phyloP scores from a whole-genome alignment of 2,888 invertebrate species.

The Drosophila differens region DNA sequence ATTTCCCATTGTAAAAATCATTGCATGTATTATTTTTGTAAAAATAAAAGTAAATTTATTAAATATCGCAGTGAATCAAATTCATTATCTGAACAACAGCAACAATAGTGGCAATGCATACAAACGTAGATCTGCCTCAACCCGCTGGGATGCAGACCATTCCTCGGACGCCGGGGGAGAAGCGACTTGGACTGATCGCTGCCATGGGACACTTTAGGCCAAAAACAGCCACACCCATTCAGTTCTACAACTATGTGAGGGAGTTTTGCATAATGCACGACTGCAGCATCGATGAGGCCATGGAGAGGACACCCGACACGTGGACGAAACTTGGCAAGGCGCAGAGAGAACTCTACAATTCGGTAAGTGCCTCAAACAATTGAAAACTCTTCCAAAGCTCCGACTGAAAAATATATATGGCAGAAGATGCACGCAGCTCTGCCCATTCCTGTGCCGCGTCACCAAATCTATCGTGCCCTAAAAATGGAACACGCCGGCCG shows the following conservation, averaged over 20 bases:
- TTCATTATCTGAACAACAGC: neutral
- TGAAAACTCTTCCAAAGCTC: neutral
- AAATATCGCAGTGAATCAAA: neutral
- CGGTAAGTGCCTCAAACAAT: constrained; percentile 39
- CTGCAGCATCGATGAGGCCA: constrained; percentile 70
- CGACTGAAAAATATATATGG: neutral
- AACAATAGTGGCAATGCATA: neutral
- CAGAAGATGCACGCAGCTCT: constrained; percentile 62
- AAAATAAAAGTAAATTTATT: constrained; percentile 1
- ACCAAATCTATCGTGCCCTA: constrained; percentile 59
- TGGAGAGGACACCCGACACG: constrained; percentile 41
- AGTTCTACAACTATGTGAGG: constrained; percentile 66
- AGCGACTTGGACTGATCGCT: constrained; percentile 35
- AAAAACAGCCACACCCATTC: constrained; percentile 50
- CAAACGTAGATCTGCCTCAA: neutral
- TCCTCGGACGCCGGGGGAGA: constrained; percentile 5
- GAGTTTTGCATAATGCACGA: constrained; percentile 70
- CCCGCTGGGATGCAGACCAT: neutral
- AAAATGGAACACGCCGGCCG: constrained; percentile 67
- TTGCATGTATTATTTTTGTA: neutral
- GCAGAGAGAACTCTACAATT: constrained; percentile 55
- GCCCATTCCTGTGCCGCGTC: constrained; percentile 65
- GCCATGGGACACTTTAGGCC: constrained; percentile 43
- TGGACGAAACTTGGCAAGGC: constrained; percentile 45
- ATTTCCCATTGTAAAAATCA: neutral